Evolutionary conservation across 2,797 vertebrate genomes (phyloP).

Genomic region (Lagocephalus sceleratus): DNA sequence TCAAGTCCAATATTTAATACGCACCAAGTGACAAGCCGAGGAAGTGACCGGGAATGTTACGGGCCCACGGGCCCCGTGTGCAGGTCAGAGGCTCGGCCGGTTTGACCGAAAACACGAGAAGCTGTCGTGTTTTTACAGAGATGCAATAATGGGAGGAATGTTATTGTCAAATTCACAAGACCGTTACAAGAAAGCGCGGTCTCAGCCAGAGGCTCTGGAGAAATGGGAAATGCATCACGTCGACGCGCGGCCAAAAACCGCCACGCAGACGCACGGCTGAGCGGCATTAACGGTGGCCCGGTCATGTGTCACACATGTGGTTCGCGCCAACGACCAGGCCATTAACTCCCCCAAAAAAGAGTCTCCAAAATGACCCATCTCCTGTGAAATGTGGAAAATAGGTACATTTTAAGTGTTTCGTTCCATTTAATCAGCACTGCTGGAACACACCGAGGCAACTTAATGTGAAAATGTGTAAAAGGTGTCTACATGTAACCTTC

Average conservation of each 20-base stretch:
- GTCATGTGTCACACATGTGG: constrained; percentile 67
- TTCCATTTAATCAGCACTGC: too few species aligned
- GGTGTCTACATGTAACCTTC: too few species aligned
- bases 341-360: constrained; percentile 54
- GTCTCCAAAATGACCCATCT: not conserved
- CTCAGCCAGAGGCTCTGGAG: constrained; percentile 27
- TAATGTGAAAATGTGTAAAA: too few species aligned
- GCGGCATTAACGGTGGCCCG: constrained; percentile 35
- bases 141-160: constrained; percentile 53
- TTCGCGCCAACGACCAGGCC: constrained; percentile 55
- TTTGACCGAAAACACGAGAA: constrained; percentile 31
- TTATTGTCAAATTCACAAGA: constrained; percentile 57
- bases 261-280: constrained; percentile 22
- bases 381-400: too few species aligned
- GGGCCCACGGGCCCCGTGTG: constrained; percentile 61
- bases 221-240: constrained; percentile 40
- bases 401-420: too few species aligned
- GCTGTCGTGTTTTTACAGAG: constrained; percentile 47
- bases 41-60: constrained; percentile 69
- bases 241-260: constrained; percentile 36
- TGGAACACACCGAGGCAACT: too few species aligned
- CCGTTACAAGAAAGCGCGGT: constrained; percentile 37
- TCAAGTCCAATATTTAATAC: constrained; percentile 61
- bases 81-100: constrained; percentile 54
- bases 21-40: constrained; percentile 69